Percentiles rank a stretch among this genome's conserved stretches.
Evolutionary conservation across 2,888 invertebrate species (phyloP).

Genomic region (Automeris io): DNA sequence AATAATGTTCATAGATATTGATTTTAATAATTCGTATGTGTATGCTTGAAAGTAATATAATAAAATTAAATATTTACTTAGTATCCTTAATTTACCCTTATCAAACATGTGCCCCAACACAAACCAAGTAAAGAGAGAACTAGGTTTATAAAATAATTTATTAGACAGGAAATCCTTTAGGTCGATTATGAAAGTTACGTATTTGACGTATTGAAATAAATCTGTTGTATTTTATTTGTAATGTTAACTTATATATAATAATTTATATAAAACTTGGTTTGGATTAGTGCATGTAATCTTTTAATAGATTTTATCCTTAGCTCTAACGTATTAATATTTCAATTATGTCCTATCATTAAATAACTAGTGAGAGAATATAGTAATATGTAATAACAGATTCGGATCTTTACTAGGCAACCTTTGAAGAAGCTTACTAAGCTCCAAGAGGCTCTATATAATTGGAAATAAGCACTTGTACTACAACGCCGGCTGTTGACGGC

Average conservation of each 20-base stretch:
- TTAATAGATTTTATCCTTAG: too few species aligned
- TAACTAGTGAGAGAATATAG: slow-evolving; percentile 17
- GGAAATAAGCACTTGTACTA: slow-evolving; percentile 10
- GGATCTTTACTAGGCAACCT: slow-evolving; percentile 7
- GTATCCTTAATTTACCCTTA: background rate
- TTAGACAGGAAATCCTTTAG: background rate
- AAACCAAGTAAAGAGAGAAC: background rate
- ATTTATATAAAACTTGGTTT: too few species aligned
- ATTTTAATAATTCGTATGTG: too few species aligned
- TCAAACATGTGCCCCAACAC: background rate
- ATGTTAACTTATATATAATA: too few species aligned
- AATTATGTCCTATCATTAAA: too few species aligned
- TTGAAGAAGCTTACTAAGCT: slow-evolving; percentile 9
- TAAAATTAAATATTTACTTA: too few species aligned
- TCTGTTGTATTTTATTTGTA: too few species aligned
- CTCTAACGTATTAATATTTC: too few species aligned
- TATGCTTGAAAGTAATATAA: too few species aligned
- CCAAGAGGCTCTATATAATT: slow-evolving; percentile 16
- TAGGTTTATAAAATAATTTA: slow-evolving; percentile 1
- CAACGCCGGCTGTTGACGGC: slow-evolving; percentile 2
- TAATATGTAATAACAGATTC: slow-evolving; percentile 7
- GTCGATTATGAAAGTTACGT: slow-evolving; percentile 3
- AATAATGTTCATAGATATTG: too few species aligned
- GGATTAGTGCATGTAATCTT: too few species aligned
- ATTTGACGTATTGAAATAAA: too few species aligned